phyloP scores from a whole-genome alignment of 2,797 vertebrate genomes.

The Xyrichtys novacula region DNA sequence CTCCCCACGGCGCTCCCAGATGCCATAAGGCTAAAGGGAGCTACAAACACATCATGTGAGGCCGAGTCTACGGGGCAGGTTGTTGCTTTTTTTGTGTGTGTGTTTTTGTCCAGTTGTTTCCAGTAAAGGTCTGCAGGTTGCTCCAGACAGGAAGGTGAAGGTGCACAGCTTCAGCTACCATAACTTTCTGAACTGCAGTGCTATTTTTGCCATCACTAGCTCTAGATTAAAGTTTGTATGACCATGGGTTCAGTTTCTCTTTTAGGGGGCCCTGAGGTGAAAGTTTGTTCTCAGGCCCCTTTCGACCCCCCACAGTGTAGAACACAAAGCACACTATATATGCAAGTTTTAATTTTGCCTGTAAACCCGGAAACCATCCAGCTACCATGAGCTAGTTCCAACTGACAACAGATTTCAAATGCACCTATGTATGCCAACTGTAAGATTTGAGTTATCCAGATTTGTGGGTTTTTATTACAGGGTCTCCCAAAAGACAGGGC shows the following conservation, averaged over 20 bases:
- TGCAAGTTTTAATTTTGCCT: conserved; percentile 29
- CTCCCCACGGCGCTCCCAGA: conserved; percentile 84
- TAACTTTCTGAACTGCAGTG: not conserved
- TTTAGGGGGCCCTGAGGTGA: not conserved
- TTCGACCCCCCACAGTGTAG: not conserved
- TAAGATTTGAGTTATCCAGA: not conserved
- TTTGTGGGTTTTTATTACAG: not conserved
- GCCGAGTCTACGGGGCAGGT: conserved; percentile 36
- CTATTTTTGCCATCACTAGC: conserved; percentile 9
- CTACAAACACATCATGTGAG: conserved; percentile 69
- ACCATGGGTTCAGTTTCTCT: not conserved
- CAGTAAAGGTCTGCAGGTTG: conserved; percentile 57
- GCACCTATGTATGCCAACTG: too few species aligned
- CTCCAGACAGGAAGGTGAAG: conserved; percentile 25
- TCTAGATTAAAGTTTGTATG: not conserved
- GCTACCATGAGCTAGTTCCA: not conserved
- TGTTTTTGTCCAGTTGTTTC: conserved; percentile 58
- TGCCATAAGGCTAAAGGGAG: conserved; percentile 76
- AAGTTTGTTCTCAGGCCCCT: conserved; percentile 9
- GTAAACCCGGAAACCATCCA: conserved; percentile 1
- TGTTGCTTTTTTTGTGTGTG: conserved; percentile 32
- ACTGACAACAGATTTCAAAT: not conserved
- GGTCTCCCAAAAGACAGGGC: too few species aligned
- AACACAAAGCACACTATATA: conserved; percentile 6
- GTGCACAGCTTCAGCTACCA: conserved; percentile 12